Conservation (phyloP, 2,113 vertebrate genomes). For the Rhinichthys klamathensis region DNA sequence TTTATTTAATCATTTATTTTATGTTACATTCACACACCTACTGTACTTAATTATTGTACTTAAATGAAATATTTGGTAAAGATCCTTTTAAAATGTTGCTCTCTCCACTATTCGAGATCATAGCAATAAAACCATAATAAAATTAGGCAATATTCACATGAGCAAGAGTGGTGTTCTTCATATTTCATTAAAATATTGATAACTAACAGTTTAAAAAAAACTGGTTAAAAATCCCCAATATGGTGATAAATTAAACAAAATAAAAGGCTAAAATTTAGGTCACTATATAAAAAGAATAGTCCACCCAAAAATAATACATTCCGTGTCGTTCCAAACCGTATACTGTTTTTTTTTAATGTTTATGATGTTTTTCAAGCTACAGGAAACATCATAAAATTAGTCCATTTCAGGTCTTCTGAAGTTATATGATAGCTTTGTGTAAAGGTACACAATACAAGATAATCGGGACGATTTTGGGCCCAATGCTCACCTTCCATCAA, state of each 20-base stretch:
- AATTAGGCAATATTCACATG: not conserved
- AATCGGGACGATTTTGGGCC: too few relatives aligned
- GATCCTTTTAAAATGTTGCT: not conserved
- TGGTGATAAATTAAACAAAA: not conserved
- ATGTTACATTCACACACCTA: constrained; percentile 2
- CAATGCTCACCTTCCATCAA: too few relatives aligned
- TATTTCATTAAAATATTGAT: not conserved
- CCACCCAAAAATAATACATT: too few relatives aligned
- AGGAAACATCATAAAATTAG: too few relatives aligned
- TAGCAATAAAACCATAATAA: not conserved
- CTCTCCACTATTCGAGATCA: not conserved
- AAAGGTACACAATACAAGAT: too few relatives aligned
- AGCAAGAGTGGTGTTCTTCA: not conserved
- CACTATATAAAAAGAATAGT: too few relatives aligned
- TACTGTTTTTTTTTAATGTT: too few relatives aligned
- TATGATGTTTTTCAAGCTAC: too few relatives aligned
- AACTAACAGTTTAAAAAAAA: not conserved
- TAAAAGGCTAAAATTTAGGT: too few relatives aligned
- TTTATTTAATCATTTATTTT: not conserved
- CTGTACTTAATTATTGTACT: not conserved
- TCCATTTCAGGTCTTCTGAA: too few relatives aligned
- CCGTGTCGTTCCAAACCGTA: too few relatives aligned
- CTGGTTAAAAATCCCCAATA: not conserved
- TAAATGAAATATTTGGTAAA: not conserved
- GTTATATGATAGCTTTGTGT: too few relatives aligned